phyloP scores from a whole-genome alignment of 2,797 vertebrate genomes.

The Perodicticus potto region DNA sequence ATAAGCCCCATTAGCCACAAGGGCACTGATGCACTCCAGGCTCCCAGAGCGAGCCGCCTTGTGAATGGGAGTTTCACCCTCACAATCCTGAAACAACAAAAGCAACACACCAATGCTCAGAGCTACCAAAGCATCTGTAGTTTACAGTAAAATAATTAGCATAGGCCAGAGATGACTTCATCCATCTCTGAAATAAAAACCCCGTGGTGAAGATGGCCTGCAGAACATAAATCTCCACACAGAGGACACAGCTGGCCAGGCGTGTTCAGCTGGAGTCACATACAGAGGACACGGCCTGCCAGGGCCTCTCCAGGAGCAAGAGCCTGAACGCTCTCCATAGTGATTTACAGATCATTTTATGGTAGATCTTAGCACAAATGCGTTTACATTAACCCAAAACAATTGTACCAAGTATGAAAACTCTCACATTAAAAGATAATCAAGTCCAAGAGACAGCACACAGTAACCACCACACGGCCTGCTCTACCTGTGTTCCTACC shows the following conservation, averaged over 20 bases:
- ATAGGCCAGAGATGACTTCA: background rate
- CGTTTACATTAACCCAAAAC: background rate
- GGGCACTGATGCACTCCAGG: conserved; percentile 95
- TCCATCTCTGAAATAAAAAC: background rate
- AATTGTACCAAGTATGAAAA: background rate
- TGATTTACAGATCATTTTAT: background rate
- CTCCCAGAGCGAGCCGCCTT: conserved; percentile 98
- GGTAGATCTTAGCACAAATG: background rate
- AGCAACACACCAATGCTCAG: background rate
- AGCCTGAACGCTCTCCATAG: rapidly evolving
- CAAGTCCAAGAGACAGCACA: background rate
- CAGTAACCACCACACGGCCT: background rate
- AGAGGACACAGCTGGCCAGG: too few species aligned
- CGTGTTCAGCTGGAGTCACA: too few species aligned
- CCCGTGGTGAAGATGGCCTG: background rate
- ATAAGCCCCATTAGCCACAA: conserved; percentile 94
- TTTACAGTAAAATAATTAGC: background rate
- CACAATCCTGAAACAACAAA: conserved; percentile 93
- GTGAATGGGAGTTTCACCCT: conserved; percentile 97
- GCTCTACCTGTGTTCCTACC: too few species aligned
- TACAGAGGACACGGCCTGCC: too few species aligned
- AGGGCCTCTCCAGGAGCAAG: background rate
- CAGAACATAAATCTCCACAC: background rate
- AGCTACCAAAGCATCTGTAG: background rate
- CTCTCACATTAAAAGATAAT: background rate